phyloP scores from a whole-genome alignment of 1,140 invertebrate species.

The Drosophila lacertosa region DNA sequence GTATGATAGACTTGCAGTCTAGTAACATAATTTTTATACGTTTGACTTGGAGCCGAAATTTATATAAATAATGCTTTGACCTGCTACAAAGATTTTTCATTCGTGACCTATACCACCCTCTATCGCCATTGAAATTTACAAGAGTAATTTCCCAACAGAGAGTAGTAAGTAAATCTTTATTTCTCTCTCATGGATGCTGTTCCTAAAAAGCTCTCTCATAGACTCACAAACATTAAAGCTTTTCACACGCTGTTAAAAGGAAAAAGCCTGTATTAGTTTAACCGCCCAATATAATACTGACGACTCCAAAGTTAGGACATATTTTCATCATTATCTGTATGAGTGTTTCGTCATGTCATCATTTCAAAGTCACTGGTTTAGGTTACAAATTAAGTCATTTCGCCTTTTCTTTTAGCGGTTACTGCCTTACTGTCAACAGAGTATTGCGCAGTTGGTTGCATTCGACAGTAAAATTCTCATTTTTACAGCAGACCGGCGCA shows the following conservation, averaged over 20 bases:
- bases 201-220: not conserved
- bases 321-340: no score
- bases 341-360: no score
- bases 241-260: not conserved
- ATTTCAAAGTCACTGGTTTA: no score
- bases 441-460: not conserved
- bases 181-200: not conserved
- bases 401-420: no score
- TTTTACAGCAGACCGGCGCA: constrained; percentile 28
- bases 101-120: constrained; percentile 5
- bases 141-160: not conserved
- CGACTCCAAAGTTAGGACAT: no score
- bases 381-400: no score
- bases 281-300: not conserved
- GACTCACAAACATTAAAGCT: not conserved
- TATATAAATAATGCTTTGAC: not conserved
- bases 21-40: no score
- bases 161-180: not conserved
- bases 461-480: not conserved
- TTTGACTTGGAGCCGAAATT: no score
- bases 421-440: not conserved
- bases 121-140: not conserved
- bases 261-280: not conserved
- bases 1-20: no score
- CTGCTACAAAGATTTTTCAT: not conserved